Conservation (phyloP, 1,140 invertebrate species). For the Musca domestica region DNA sequence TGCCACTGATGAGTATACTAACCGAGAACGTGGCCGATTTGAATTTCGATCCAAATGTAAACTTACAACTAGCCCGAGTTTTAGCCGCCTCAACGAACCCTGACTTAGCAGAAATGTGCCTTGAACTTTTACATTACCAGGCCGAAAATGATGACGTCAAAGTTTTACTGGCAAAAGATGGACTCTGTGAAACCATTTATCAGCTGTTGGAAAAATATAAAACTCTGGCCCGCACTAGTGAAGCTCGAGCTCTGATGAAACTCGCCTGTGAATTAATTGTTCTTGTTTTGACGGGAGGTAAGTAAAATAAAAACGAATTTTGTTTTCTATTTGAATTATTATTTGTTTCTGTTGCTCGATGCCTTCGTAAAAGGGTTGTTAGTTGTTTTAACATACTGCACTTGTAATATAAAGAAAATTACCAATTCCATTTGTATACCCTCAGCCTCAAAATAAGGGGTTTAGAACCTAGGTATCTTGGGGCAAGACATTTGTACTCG, state of each 20-base stretch:
- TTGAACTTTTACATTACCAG: slow-evolving; percentile 73
- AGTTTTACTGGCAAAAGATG: slow-evolving; percentile 69
- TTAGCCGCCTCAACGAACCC: slow-evolving; percentile 62
- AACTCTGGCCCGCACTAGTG: slow-evolving; percentile 61
- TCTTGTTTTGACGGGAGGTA: slow-evolving; percentile 80
- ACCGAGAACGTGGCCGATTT: slow-evolving; percentile 67
- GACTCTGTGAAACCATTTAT: slow-evolving; percentile 72
- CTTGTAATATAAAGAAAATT: too few species aligned
- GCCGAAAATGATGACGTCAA: slow-evolving; percentile 78
- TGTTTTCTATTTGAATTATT: too few species aligned
- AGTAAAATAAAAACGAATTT: slow-evolving; percentile 32
- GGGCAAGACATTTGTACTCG: too few species aligned
- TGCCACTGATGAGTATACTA: slow-evolving; percentile 72
- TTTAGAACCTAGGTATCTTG: too few species aligned
- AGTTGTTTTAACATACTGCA: too few species aligned
- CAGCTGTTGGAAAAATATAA: slow-evolving; percentile 72
- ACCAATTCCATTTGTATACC: too few species aligned
- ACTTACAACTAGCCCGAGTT: slow-evolving; percentile 61
- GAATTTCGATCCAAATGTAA: slow-evolving; percentile 59
- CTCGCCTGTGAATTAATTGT: slow-evolving; percentile 82
- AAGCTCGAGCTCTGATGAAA: slow-evolving; percentile 73
- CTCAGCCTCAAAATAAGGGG: too few species aligned
- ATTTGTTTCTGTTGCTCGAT: too few species aligned
- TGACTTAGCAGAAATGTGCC: slow-evolving; percentile 70
- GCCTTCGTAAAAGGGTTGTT: too few species aligned